phyloP scores from a whole-genome alignment of 2,888 invertebrate genomes.

The Drosophila ochracea region DNA sequence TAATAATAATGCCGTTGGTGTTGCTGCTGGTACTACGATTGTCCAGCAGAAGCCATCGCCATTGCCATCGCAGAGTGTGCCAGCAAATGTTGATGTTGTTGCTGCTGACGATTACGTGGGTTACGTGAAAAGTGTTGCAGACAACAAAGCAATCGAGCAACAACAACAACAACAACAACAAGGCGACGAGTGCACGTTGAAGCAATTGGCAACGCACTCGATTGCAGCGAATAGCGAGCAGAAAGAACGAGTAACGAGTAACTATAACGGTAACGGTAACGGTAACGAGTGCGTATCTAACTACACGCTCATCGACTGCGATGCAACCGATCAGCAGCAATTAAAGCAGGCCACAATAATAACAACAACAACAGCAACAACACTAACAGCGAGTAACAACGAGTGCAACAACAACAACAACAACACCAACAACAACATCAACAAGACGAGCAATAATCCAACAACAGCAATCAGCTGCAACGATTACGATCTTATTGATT shows the following conservation, averaged over 20 bases:
- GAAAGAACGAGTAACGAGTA: slow-evolving; percentile 23
- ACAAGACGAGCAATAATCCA: slow-evolving; percentile 1
- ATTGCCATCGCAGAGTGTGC: slow-evolving; percentile 19
- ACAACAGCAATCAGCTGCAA: slow-evolving; percentile 64
- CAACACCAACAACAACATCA: slow-evolving; percentile 7
- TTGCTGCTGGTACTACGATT: slow-evolving; percentile 32
- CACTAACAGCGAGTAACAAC: slow-evolving; percentile 14
- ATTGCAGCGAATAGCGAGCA: slow-evolving; percentile 4
- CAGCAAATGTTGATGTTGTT: slow-evolving; percentile 47
- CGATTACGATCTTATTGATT: slow-evolving; percentile 75
- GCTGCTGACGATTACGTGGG: slow-evolving; percentile 72
- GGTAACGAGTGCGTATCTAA: slow-evolving; percentile 11
- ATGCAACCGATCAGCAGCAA: slow-evolving; percentile 14
- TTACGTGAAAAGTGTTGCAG: slow-evolving; percentile 60
- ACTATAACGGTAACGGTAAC: neutral
- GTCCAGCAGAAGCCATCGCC: slow-evolving; percentile 5
- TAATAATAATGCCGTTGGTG: slow-evolving; percentile 53
- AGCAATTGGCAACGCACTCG: neutral
- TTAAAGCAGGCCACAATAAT: neutral
- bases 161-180: neutral
- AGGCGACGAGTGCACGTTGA: slow-evolving; percentile 28
- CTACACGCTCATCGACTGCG: slow-evolving; percentile 18
- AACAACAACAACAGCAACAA: neutral
- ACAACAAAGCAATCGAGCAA: slow-evolving; percentile 32
- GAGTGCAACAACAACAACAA: slow-evolving; percentile 14